Evolutionary conservation across 2,888 invertebrate species (phyloP).

Genomic region (Sarcophaga rosellei): DNA sequence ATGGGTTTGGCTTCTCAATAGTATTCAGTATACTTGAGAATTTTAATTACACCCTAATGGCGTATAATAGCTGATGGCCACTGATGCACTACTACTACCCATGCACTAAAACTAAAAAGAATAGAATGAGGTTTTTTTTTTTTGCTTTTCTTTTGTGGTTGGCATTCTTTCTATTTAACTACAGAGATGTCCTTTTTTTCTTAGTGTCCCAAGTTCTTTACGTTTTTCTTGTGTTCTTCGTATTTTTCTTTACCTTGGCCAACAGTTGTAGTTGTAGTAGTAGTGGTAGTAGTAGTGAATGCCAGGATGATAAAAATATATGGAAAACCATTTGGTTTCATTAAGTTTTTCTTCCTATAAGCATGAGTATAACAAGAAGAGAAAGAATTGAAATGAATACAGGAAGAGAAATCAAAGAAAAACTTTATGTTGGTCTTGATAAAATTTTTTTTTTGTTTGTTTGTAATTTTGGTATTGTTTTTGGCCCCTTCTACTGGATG

Average conservation of each 20-base stretch:
- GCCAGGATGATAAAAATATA: conserved; percentile 31
- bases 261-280: conserved; percentile 1
- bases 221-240: conserved; percentile 39
- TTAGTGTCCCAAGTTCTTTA: conserved; percentile 36
- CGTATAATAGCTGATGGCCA: conserved; percentile 74
- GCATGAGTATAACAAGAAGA: too few relatives aligned
- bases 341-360: conserved; percentile 22
- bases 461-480: too few relatives aligned
- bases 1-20: conserved; percentile 58
- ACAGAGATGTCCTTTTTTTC: conserved; percentile 50
- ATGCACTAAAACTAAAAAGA: conserved; percentile 69
- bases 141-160: not conserved
- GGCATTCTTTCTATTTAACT: conserved; percentile 53
- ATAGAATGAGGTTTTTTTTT: conserved; percentile 60
- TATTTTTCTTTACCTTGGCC: conserved; percentile 35
- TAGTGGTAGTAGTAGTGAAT: not conserved
- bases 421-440: conserved; percentile 7
- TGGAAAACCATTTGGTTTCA: conserved; percentile 40
- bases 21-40: conserved; percentile 74
- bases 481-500: too few relatives aligned
- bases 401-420: conserved; percentile 8
- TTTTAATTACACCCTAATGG: conserved; percentile 80
- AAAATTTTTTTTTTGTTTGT: not conserved
- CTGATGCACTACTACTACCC: conserved; percentile 59
- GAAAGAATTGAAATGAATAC: not conserved